These are phyloP conservation scores for Oophaga sylvatica DNA, from an alignment of 2,797 vertebrate genomes.

Conservation along the genomic window DNA sequence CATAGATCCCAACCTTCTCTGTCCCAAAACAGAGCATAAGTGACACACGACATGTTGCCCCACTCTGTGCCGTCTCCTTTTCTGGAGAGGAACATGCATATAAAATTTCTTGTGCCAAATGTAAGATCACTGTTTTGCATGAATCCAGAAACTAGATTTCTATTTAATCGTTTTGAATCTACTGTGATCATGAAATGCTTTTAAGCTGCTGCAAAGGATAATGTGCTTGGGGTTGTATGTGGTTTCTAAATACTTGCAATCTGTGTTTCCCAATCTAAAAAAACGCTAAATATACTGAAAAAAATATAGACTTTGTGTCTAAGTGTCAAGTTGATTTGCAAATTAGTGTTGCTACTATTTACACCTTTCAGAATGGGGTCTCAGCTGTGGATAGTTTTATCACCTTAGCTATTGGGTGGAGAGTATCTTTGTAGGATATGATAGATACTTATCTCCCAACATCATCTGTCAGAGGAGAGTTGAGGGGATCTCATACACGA, in stretches of 20 bases:
- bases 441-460: too few species aligned
- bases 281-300: conserved; percentile 13
- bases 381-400: too few species aligned
- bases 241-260: conserved; percentile 23
- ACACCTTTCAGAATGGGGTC: too few species aligned
- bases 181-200: conserved; percentile 27
- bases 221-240: neutral
- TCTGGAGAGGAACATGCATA: conserved; percentile 22
- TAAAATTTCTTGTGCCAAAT: conserved; percentile 43
- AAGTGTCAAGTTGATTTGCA: neutral
- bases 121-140: conserved; percentile 21
- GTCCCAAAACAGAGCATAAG: neutral
- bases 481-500: too few species aligned
- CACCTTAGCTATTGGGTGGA: neutral
- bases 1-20: neutral
- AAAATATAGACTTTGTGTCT: neutral
- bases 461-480: too few species aligned
- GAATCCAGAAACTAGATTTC: conserved; percentile 20
- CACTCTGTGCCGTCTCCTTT: neutral
- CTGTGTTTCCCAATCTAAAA: conserved; percentile 35
- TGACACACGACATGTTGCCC: neutral
- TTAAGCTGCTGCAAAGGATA: neutral
- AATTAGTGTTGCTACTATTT: neutral
- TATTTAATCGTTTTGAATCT: conserved; percentile 28
- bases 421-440: neutral